phyloP scores from a whole-genome alignment of 2,113 vertebrate species.

The Pachypanchax playfairii region DNA sequence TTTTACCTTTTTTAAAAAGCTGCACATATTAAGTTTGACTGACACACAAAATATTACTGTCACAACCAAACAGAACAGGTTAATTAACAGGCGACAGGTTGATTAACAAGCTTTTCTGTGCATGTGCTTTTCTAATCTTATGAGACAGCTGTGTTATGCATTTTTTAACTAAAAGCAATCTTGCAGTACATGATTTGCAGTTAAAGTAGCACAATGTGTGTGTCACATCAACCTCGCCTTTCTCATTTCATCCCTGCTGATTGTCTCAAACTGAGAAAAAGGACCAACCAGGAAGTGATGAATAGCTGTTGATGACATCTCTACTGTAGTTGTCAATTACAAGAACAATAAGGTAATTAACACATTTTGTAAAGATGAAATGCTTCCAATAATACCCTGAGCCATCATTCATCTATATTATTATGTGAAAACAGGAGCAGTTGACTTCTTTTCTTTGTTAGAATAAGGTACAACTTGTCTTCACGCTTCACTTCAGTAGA shows the following conservation, averaged over 20 bases:
- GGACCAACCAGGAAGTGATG: neutral
- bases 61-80: neutral
- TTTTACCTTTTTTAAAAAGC: slow-evolving; percentile 1
- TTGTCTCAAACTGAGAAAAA: neutral
- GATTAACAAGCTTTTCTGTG: neutral
- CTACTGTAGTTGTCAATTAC: neutral
- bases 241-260: neutral
- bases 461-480: too few species aligned
- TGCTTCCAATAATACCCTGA: neutral
- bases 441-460: neutral
- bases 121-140: neutral
- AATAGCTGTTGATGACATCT: slow-evolving; percentile 4
- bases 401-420: neutral
- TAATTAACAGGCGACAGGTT: slow-evolving; percentile 4
- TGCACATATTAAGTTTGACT: neutral
- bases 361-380: neutral
- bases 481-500: too few species aligned
- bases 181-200: slow-evolving; percentile 9
- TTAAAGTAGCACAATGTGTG: neutral
- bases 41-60: slow-evolving; percentile 4
- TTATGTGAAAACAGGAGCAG: too few species aligned
- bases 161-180: neutral
- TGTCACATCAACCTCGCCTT: neutral
- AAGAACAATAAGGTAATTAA: neutral
- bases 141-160: neutral